Evolutionary conservation across 2,797 vertebrate genomes (phyloP).

Genomic region (Erithacus rubecula): DNA sequence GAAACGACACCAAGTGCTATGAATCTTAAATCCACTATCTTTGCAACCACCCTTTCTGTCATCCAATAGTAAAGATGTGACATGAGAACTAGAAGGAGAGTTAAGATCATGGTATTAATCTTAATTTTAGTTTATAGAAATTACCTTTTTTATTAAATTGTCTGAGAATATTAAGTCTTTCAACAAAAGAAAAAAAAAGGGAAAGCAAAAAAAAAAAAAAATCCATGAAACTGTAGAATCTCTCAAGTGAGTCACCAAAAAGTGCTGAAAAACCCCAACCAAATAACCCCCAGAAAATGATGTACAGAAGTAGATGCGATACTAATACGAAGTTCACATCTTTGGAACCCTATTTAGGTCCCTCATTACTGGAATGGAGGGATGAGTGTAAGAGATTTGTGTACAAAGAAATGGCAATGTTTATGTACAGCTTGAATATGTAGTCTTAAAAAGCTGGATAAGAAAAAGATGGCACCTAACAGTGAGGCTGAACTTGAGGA

Average conservation of each 20-base stretch:
- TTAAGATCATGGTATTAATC: background rate
- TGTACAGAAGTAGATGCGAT: background rate
- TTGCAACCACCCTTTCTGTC: background rate
- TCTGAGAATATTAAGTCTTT: background rate
- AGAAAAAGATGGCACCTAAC: background rate
- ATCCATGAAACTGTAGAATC: background rate
- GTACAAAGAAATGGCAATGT: background rate
- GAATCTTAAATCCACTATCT: background rate
- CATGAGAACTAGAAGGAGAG: background rate
- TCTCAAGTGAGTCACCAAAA: background rate
- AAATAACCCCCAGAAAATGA: background rate
- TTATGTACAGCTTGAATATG: background rate
- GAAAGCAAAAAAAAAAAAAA: background rate
- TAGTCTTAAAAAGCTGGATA: background rate
- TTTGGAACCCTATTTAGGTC: background rate
- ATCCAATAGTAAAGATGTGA: background rate
- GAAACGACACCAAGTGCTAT: background rate
- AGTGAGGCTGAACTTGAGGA: background rate
- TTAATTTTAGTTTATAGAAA: background rate
- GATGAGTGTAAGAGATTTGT: background rate
- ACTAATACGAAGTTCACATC: background rate
- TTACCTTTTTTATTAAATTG: background rate
- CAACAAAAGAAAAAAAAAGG: background rate
- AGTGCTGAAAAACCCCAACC: background rate
- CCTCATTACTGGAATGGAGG: background rate